Percentiles rank a stretch among this genome's conserved stretches.
These are phyloP conservation scores for Todiramphus chloris DNA, from an alignment of 2,113 vertebrate genomes.

Conservation along the genomic window DNA sequence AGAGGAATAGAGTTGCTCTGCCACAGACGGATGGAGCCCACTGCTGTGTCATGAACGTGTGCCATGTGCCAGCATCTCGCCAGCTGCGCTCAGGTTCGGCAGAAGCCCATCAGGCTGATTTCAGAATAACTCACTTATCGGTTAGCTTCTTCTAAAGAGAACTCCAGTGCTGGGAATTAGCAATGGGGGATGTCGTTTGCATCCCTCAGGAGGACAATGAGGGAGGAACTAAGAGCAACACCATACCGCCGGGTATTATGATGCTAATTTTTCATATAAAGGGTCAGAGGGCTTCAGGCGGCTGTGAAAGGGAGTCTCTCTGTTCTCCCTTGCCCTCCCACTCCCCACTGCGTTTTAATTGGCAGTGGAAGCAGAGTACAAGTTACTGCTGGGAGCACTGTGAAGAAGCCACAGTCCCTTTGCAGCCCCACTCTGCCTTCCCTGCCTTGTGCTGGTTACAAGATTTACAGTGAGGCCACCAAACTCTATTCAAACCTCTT, in stretches of 20 bases:
- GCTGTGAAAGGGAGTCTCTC: not conserved
- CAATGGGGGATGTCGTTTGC: not conserved
- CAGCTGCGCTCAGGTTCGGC: not conserved
- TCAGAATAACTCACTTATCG: not conserved
- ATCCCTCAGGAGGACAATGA: not conserved
- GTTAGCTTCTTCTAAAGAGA: not conserved
- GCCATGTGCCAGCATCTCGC: not conserved
- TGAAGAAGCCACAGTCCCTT: not conserved
- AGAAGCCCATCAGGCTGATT: not conserved
- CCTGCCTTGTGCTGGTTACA: not conserved
- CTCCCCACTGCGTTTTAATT: not conserved
- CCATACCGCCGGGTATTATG: not conserved
- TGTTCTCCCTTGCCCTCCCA: not conserved
- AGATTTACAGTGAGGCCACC: not conserved
- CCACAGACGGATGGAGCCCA: not conserved
- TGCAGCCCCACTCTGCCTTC: not conserved
- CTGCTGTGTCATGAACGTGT: not conserved
- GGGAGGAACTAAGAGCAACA: not conserved
- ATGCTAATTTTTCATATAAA: conserved; percentile 42
- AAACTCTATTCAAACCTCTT: rapidly evolving
- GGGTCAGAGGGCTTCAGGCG: not conserved
- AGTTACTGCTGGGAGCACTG: not conserved
- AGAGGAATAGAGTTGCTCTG: not conserved
- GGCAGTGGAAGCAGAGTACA: not conserved
- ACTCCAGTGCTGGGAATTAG: not conserved